phyloP scores from a whole-genome alignment of 1,140 invertebrate genomes.

The Drosophila ficusphila region DNA sequence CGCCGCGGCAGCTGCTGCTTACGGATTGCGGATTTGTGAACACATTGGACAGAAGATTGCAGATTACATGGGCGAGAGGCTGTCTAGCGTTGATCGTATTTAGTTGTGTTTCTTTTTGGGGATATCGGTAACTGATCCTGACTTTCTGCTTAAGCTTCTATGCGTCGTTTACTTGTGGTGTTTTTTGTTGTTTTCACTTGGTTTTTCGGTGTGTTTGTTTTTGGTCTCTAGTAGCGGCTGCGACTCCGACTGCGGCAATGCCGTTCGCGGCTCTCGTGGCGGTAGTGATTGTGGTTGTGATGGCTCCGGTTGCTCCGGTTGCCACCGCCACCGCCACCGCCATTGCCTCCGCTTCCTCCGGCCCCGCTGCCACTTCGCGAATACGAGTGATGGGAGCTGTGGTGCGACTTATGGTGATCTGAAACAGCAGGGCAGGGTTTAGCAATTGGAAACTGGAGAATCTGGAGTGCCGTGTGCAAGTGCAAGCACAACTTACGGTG shows the following conservation, averaged over 20 bases:
- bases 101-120: not conserved
- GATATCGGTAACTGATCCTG: conserved; percentile 2
- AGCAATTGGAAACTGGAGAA: no score
- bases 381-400: conserved; percentile 67
- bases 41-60: conserved; percentile 7
- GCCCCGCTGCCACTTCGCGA: conserved; percentile 62
- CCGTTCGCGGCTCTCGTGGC: conserved; percentile 67
- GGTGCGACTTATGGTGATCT: conserved; percentile 81
- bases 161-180: conserved; percentile 12
- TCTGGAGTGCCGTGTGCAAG: conserved; percentile 11
- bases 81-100: conserved; percentile 9
- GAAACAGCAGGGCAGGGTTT: not conserved
- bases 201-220: conserved; percentile 32
- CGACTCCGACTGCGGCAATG: conserved; percentile 74
- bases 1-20: conserved; percentile 15
- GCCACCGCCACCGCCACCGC: conserved; percentile 45
- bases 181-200: conserved; percentile 1
- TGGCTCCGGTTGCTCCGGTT: conserved; percentile 42
- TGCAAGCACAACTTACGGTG: conserved; percentile 68
- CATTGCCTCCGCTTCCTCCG: conserved; percentile 7
- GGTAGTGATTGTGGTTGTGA: conserved; percentile 68
- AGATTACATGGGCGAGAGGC: not conserved
- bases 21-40: conserved; percentile 1
- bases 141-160: conserved; percentile 8
- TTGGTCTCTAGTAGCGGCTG: conserved; percentile 72